Percentiles rank a stretch among this genome's conserved stretches.
These are phyloP conservation scores for Sphaerodactylus townsendi DNA, from an alignment of 2,113 vertebrate species.

Conservation along the genomic window DNA sequence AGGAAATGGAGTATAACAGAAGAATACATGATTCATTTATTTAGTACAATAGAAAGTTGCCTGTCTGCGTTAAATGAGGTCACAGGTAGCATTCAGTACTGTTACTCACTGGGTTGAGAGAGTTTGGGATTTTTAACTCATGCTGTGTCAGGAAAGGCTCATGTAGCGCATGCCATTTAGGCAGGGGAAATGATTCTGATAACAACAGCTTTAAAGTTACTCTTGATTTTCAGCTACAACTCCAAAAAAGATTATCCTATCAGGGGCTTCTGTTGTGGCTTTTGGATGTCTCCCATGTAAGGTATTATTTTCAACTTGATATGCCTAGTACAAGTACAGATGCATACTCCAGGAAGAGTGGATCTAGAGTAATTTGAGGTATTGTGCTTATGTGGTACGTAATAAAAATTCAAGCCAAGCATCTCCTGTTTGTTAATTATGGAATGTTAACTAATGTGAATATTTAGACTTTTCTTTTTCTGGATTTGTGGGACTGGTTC, in stretches of 20 bases:
- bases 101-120: background rate
- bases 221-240: background rate
- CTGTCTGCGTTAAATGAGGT: background rate
- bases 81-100: background rate
- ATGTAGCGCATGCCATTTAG: background rate
- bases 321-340: background rate
- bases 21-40: background rate
- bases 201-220: background rate
- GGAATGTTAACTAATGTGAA: too few species aligned
- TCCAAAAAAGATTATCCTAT: background rate
- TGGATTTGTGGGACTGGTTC: too few species aligned
- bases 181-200: background rate
- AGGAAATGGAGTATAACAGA: background rate
- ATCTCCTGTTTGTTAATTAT: too few species aligned
- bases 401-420: too few species aligned
- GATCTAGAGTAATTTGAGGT: background rate
- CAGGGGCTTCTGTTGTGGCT: background rate
- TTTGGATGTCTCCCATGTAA: background rate
- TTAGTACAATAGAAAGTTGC: constrained; percentile 18
- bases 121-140: background rate
- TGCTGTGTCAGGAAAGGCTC: background rate
- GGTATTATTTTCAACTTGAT: background rate
- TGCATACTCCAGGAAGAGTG: background rate
- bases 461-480: too few species aligned
- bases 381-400: too few species aligned